Percentiles rank a stretch among this genome's conserved stretches.
Evolutionary conservation across 2,888 invertebrate species (phyloP).

Genomic region (Lydus trimaculatus): DNA sequence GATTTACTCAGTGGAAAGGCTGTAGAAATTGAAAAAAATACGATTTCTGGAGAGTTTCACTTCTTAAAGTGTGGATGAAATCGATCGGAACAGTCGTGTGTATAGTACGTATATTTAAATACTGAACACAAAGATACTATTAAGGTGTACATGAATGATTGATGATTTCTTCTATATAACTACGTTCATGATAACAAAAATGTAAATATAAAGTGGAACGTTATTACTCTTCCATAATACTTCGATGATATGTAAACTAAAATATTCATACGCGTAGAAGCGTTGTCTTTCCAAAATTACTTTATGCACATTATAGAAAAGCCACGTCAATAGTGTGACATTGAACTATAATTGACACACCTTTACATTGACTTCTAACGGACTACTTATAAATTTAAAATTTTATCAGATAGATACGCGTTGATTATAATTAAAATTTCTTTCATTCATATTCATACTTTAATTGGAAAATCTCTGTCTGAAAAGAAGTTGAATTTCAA

Average conservation of each 20-base stretch:
- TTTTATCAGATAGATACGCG: too few relatives aligned
- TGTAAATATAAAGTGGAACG: conserved; percentile 27
- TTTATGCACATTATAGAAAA: background rate
- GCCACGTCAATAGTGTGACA: background rate
- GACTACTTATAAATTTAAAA: too few relatives aligned
- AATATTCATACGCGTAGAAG: background rate
- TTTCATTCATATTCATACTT: too few relatives aligned
- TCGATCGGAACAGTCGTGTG: background rate
- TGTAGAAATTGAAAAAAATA: background rate
- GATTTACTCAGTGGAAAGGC: background rate
- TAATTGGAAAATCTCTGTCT: too few relatives aligned
- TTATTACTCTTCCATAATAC: conserved; percentile 19
- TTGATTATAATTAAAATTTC: too few relatives aligned
- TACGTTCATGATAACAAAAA: conserved; percentile 17
- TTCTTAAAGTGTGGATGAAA: background rate
- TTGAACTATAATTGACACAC: conserved; percentile 9
- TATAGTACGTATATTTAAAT: background rate
- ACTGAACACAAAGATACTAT: conserved; percentile 26
- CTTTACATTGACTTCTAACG: background rate
- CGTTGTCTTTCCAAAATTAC: background rate
- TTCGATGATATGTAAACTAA: background rate
- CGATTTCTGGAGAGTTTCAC: too few relatives aligned
- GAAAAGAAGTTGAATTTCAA: too few relatives aligned
- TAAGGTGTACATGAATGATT: conserved; percentile 23
- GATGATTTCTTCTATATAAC: conserved; percentile 17